A percentile compares a stretch with the other conserved stretches of the same genome.
Evolutionary conservation across 2,797 vertebrate species (phyloP).

Genomic region (Siniperca obscura): DNA sequence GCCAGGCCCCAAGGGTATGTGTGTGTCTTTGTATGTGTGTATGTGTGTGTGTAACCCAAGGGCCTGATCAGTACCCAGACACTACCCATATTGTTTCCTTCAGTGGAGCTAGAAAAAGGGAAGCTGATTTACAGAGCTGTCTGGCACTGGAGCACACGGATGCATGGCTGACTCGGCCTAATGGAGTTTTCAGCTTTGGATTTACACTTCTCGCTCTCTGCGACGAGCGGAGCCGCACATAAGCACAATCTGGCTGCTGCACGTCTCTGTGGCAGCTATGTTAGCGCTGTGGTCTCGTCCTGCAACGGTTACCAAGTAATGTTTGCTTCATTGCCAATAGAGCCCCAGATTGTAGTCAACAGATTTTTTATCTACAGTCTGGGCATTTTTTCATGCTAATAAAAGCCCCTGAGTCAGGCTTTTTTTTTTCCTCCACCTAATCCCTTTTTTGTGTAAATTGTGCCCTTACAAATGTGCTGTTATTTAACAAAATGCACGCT

Average conservation of each 20-base stretch:
- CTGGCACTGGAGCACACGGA: conserved; percentile 76
- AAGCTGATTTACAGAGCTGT: conserved; percentile 83
- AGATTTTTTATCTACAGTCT: conserved; percentile 3
- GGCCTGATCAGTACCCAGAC: conserved; percentile 71
- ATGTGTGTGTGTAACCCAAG: conserved; percentile 54
- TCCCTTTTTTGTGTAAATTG: neutral
- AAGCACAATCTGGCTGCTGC: conserved; percentile 47
- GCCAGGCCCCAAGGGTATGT: conserved; percentile 62
- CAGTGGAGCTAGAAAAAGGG: conserved; percentile 73
- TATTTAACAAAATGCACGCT: neutral
- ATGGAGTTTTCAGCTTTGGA: conserved; percentile 84
- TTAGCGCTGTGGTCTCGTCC: conserved; percentile 41
- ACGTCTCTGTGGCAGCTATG: conserved; percentile 39
- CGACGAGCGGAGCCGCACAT: conserved; percentile 45
- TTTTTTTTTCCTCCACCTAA: neutral
- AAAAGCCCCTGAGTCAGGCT: neutral
- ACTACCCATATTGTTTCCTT: conserved; percentile 80
- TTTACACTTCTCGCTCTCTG: conserved; percentile 77
- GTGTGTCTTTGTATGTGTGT: conserved; percentile 42
- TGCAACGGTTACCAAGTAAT: conserved; percentile 16
- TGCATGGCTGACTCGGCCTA: conserved; percentile 79
- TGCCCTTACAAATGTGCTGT: neutral
- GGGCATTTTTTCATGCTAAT: neutral
- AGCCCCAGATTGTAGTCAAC: neutral
- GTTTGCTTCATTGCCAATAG: conserved; percentile 22